Evolutionary conservation across 2,888 invertebrate genomes (phyloP).

Genomic region (Apamea monoglypha): DNA sequence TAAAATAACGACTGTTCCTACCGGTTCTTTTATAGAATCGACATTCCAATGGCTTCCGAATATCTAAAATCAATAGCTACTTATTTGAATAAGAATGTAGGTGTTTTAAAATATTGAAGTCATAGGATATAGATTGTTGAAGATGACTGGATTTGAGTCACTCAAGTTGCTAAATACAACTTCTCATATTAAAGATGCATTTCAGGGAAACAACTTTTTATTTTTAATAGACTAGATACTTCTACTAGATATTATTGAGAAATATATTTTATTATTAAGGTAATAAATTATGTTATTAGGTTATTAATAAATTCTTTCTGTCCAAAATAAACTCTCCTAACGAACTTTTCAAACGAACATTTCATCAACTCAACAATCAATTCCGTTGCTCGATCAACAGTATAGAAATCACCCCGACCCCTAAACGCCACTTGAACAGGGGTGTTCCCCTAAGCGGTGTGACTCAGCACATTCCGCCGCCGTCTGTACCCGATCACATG

Average conservation of each 20-base stretch:
- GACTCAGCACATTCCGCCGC: constrained; percentile 79
- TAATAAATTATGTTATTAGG: too few relatives aligned
- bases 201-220: not conserved
- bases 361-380: constrained; percentile 55
- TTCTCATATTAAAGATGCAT: not conserved
- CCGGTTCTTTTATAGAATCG: constrained; percentile 42
- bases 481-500: constrained; percentile 71
- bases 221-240: not conserved
- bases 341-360: constrained; percentile 29
- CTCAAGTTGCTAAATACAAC: constrained; percentile 24
- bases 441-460: constrained; percentile 68
- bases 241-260: not conserved
- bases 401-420: constrained; percentile 51
- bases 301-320: not conserved
- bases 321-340: not conserved
- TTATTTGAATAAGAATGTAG: constrained; percentile 45
- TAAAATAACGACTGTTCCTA: constrained; percentile 20
- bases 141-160: too few relatives aligned
- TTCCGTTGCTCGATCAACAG: constrained; percentile 52
- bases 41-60: constrained; percentile 45
- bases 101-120: constrained; percentile 2
- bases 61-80: constrained; percentile 22
- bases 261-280: not conserved
- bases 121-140: not conserved
- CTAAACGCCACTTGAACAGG: constrained; percentile 53